phyloP scores from a whole-genome alignment of 2,888 invertebrate genomes.

The Tenthredo amoena region DNA sequence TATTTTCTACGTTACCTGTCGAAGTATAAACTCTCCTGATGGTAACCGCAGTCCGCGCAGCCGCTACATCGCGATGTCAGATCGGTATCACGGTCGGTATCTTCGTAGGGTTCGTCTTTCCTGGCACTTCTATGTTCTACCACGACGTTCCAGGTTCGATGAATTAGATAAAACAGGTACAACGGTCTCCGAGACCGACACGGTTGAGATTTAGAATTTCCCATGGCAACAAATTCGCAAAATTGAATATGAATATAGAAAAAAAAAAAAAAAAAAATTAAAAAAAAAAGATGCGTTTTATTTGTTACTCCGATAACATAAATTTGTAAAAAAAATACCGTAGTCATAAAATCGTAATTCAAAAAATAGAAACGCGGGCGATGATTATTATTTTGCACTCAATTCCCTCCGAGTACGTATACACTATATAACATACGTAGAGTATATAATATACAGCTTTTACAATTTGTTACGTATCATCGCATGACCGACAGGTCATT shows the following conservation, averaged over 20 bases:
- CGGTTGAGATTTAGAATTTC: conserved; percentile 70
- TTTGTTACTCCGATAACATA: background rate
- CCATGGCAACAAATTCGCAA: conserved; percentile 62
- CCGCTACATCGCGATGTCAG: conserved; percentile 72
- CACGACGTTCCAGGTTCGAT: conserved; percentile 86
- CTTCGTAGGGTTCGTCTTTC: conserved; percentile 58
- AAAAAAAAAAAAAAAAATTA: background rate
- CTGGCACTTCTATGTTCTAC: conserved; percentile 79
- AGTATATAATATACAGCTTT: conserved; percentile 18
- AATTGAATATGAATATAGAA: background rate
- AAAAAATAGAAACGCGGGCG: background rate
- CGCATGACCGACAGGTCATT: conserved; percentile 54
- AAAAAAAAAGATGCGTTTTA: background rate
- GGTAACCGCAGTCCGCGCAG: conserved; percentile 72
- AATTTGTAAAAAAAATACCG: background rate
- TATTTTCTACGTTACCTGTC: conserved; percentile 70
- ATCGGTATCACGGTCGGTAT: conserved; percentile 72
- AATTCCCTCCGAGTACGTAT: background rate
- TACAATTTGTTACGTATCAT: conserved; percentile 49
- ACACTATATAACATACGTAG: background rate
- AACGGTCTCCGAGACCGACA: conserved; percentile 73
- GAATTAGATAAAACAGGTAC: conserved; percentile 84
- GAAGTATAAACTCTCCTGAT: conserved; percentile 72
- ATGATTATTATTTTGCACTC: background rate
- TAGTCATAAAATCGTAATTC: background rate